phyloP scores from a whole-genome alignment of 2,113 vertebrate species.

The Ammospiza caudacuta region DNA sequence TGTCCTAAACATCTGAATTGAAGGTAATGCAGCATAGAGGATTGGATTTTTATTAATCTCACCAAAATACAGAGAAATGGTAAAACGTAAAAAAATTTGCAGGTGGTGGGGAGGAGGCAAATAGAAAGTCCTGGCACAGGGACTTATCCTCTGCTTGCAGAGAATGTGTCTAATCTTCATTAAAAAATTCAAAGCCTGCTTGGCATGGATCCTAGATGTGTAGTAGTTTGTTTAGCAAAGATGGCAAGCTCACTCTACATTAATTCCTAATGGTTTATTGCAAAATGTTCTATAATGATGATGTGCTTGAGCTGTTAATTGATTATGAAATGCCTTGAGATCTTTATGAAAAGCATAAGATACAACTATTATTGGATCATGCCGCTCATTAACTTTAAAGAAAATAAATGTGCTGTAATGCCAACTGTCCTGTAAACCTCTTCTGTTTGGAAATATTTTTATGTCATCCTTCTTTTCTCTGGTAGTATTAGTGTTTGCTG shows the following conservation, averaged over 20 bases:
- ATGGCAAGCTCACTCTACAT: slow-evolving; percentile 31
- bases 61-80: not conserved
- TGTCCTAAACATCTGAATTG: not conserved
- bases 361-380: slow-evolving; percentile 58
- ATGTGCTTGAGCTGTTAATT: slow-evolving; percentile 59
- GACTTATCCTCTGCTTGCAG: not conserved
- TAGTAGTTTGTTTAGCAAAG: not conserved
- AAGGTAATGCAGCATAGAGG: not conserved
- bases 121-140: not conserved
- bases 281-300: slow-evolving; percentile 59
- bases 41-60: not conserved
- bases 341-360: slow-evolving; percentile 59
- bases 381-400: slow-evolving; percentile 54
- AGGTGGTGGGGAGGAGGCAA: not conserved
- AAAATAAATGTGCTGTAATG: slow-evolving; percentile 44
- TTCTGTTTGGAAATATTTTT: slow-evolving; percentile 25
- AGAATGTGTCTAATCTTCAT: not conserved
- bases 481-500: not conserved
- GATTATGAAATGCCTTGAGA: slow-evolving; percentile 68
- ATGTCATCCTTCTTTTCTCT: not conserved
- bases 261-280: slow-evolving; percentile 53
- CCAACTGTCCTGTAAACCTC: not conserved
- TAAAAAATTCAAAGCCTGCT: not conserved
- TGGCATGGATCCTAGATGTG: not conserved
- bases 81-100: not conserved